Base-by-base conservation (phyloP, 2,888 invertebrate genomes). In the Drosophila paranaensis region DNA sequence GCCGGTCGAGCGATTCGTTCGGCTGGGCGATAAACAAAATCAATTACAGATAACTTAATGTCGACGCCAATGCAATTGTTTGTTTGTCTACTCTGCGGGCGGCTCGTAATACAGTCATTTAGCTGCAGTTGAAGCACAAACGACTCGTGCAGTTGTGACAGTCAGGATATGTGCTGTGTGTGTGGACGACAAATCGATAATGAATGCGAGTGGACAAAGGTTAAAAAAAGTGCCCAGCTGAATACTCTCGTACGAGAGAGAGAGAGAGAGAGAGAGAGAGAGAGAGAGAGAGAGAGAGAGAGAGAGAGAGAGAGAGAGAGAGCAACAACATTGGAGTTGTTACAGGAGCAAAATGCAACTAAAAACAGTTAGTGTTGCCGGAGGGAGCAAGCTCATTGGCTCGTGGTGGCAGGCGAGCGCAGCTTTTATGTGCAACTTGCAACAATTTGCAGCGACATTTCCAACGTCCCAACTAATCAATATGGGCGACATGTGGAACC, bases 391-490 rank as follows among this genome's bases (percentile, higher is more conserved):
- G 35, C 55, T 51, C 50, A 43, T 42, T 71, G 55, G 77, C 74
- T 66, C 43, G 61, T 42, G 61, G 42, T 39, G 60, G 54, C 57
- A 40, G 46, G 50, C 51, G 76, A 40, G 62, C 43, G 16, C 45
- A 50, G 48, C 71, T 77, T 77, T 79, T 77, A 66, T 80, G 72
- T 74, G 72, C 70, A 72, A 48, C 73, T 71, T 72, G 80, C 80
- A 87, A 80, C 88, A 86, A 86, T 82, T 86, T 88, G 86, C 88
- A 88, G 82, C 70, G 81, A 80, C 82, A 77, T 78, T 86, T 81
- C 78, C 74, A 84, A 80, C 86, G 78, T 77, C 75, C 81, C 82
- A 85, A 85, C 89, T 89, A 89, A 86, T 86, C 89, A 86, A 86
- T 86, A 86, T 71, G 85, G 78, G 39, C 78, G 71, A 85, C 88